Percentiles rank a stretch among this genome's conserved stretches.
Evolutionary conservation across 2,113 vertebrate species (phyloP).

Genomic region (Caranx ignobilis): DNA sequence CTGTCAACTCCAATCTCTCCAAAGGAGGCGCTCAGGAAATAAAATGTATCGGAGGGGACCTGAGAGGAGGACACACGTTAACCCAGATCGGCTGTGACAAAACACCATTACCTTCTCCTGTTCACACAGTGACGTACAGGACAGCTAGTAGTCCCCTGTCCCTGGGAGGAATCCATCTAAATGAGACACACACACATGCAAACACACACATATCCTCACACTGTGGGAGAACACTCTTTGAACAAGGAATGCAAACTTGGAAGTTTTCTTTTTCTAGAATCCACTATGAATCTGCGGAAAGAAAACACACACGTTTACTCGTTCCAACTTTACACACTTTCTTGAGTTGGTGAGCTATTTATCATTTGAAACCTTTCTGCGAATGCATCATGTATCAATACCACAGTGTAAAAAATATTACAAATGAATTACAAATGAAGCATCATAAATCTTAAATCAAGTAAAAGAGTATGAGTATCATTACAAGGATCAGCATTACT

Average conservation of each 20-base stretch:
- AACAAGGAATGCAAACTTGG: not conserved
- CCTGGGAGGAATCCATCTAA: conserved; percentile 76
- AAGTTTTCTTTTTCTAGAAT: not conserved
- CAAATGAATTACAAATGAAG: not conserved
- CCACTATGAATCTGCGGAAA: not conserved
- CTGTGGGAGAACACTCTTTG: conserved; percentile 14
- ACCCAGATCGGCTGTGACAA: conserved; percentile 87
- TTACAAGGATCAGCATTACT: not conserved
- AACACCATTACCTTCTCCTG: conserved; percentile 83
- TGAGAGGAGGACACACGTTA: conserved; percentile 81
- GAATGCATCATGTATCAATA: not conserved
- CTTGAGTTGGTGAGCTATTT: not conserved
- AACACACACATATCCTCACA: conserved; percentile 17
- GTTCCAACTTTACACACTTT: not conserved
- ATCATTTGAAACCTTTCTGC: not conserved
- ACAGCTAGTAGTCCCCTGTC: conserved; percentile 72
- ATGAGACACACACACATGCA: conserved; percentile 52
- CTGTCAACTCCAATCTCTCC: conserved; percentile 90
- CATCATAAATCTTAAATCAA: not conserved
- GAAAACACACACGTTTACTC: not conserved
- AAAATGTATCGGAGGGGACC: conserved; percentile 83
- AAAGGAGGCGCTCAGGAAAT: conserved; percentile 84
- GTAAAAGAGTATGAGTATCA: not conserved
- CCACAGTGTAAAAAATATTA: not conserved
- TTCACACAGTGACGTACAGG: conserved; percentile 72